Evolutionary conservation across 2,888 invertebrate genomes (phyloP), one percentile per base, ranked within the genome.

Genomic region (Hermaeophaga mercurialis): DNA sequence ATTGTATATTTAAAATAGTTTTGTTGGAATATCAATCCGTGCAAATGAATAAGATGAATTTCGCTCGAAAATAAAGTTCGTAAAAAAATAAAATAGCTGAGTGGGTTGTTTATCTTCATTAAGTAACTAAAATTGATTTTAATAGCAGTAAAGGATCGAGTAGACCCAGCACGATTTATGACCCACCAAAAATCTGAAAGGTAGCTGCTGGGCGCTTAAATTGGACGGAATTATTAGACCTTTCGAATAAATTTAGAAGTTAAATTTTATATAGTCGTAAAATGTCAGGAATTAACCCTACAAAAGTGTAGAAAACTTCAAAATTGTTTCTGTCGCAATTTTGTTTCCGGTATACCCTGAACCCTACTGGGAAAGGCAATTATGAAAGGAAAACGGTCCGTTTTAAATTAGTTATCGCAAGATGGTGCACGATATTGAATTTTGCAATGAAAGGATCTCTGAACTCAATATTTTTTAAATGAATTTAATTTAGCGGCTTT

Each of bases 191-290:
- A 43, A 24, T 43, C 43, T n/a, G 24, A 36, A 36, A 36, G 15
- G 17, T 2, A 17, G 15, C 33, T 33, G 12, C 11, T 3, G 12
- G 12, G 3, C 4, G 8, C 9, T 4, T 15, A 33, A 36, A 39
- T 15, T 3, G 17, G 11, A 5, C 38, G 15, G 39, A 38, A 34
- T 56, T 56, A 56, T 48, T 50, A 47, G 52, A 49, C 50, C 41
- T 46, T 50, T 39, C 38, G 46, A 52, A 46, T 50, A 58, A 62
- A 65, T 66, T 65, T 49, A 50, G 50, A 62, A 60, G 54, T 64
- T 58, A 63, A 64, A 63, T 65, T 66, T 65, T 61, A 66, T 65
- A 59, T 56, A 52, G 59, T 58, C 65, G 59, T 65, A 58, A 63
- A 63, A 60, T 41, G 54, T 58, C 45, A 52, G 36, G 48, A 57